Evolutionary conservation across 2,797 vertebrate genomes (phyloP), one percentile per base, ranked within the genome.

Genomic region (Erithacus rubecula): DNA sequence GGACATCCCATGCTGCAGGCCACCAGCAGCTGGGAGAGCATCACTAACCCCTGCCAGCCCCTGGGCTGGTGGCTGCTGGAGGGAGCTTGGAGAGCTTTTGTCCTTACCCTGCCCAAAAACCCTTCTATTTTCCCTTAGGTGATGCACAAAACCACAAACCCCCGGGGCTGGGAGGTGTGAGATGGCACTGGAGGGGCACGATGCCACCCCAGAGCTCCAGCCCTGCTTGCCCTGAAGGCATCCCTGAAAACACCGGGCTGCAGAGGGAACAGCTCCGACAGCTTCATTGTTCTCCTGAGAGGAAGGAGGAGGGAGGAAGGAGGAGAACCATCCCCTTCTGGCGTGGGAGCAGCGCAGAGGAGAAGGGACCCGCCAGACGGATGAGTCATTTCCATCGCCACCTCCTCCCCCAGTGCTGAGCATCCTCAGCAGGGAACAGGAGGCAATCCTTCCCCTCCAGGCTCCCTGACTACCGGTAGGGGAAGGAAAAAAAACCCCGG

Each of bases 311-410:
- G 44, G 22, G 4, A 10, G 89, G 68, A 68, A 83, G 93, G 84
- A 94, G 76, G 51, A 94, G 82, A 91, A 39, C 24, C 83, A 43
- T 43, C 94, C 47, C 88, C 65, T 71, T 60, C 72, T 39, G 6
- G 62, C 27, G 83, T 95, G 91, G 94, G 91, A 96, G 93, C 65
- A 34, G 79, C 3, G 11, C 83, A 18, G 85, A 46, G 67, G 62
- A 89, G 93, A 93, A 89, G 52, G 11, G 24, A 94, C 77, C 94
- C 83, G 94, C 83, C 18, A 96, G 95, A 95, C 95, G 0, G 95
- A 79, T 96, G 95, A 94, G 13, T 96, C 95, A 95, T 24, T 85
- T n/a, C 86, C 85, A 94, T 46, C 2, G 0, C 34, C 92, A 78
- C 86, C 95, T 94, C 94, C 95, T 90, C 88, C 93, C 72, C 83